Base-by-base conservation (phyloP, 1,140 invertebrate genomes). In the Pachypeltis micranthus region DNA sequence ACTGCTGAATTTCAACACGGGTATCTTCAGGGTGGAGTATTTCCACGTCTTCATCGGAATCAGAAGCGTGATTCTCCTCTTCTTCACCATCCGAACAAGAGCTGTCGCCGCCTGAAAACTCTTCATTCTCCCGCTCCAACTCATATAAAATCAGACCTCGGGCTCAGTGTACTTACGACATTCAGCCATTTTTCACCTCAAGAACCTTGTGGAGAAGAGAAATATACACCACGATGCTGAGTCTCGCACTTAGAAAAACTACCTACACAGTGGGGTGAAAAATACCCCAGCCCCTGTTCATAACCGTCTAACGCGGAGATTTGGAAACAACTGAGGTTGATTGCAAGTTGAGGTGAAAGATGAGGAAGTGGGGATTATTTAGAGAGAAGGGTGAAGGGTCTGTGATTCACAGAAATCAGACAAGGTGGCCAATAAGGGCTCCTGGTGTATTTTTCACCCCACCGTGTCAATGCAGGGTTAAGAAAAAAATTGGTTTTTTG, bases 201-300 rank as follows among this genome's bases (percentile, higher is more conserved):
- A 51, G 23, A 51, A 51, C 47, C 47, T n/a, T n/a, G n/a, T n/a
- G n/a, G n/a, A n/a, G n/a, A n/a, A n/a, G 21, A 51, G 23, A 51
- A 51, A 51, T 10, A 51, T 21, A 51, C 10, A 7, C 7, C 4
- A 4, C 12, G 19, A 7, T 4, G 4, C 47, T 21, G 19, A 51
- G 23, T 21, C 23, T 10, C 7, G 4, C 12, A 51, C 4, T 21
- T 4, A 51, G 23, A 51, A 51, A 51, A 21, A 21, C 23, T 51
- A 51, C 12, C 47, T 51, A 51, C 47, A 51, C 47, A 10, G 7
- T 51, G 47, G 47, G 47, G 47, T 51, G 47, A 51, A 51, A 51
- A 51, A 51, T 51, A 51, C 47, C 47, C 47, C 47, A 51, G 47
- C 4, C 47, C 12, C 47, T 51, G 19, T 51, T 14, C 23, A 14